Evolutionary conservation across 23 tunicate genomes (phyloP), one percentile per base, ranked within the genome.

Genomic region (Trididemnum miniatum): DNA sequence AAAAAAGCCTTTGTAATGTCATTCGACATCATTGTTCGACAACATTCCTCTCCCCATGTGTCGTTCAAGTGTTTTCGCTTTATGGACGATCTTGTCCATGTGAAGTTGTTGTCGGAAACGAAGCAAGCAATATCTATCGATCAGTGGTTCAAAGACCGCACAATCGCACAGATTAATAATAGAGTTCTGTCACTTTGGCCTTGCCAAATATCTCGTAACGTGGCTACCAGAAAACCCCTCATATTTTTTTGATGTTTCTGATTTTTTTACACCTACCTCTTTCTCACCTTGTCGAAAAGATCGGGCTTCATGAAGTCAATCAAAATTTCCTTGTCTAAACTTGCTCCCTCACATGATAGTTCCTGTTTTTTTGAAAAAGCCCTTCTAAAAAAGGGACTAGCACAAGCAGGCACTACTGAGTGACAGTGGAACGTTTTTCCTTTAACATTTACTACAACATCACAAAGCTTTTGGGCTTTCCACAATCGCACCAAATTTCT

Each of bases 401-500:
- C 86, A 22, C 92, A 66, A 2, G 92, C 97, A 0, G 92, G 89
- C 0, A 92, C 97, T 15, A 92, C 84, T 0, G 83, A 83, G 73
- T 92, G 97, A 31, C 97, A 92, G 0, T 38, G 85, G 35, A 92
- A 92, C 1, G 31, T 65, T 34, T 75, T 38, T n/a, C 80, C 86
- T 65, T 85, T 76, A 33, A 92, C 97, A 62, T 62, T 79, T 0
- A 92, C 59, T 1, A 79, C 85, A 31, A 87, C 82, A 72, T 92
- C 97, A 52, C 97, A 92, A 0, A 92, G 82, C 77, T 92, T 92
- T 84, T 87, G 91, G 0, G 97, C 88, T 79, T 83, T 78, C 97
- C 97, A 92, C 35, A 92, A 33, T 1, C 89, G 85, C 9, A 87
- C 97, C 72, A 92, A 71, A 39, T 92, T 92, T 35, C 76, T 78